These are phyloP conservation scores for Bombus pascuorum DNA, from an alignment of 1,140 invertebrate genomes.

Conservation along the genomic window DNA sequence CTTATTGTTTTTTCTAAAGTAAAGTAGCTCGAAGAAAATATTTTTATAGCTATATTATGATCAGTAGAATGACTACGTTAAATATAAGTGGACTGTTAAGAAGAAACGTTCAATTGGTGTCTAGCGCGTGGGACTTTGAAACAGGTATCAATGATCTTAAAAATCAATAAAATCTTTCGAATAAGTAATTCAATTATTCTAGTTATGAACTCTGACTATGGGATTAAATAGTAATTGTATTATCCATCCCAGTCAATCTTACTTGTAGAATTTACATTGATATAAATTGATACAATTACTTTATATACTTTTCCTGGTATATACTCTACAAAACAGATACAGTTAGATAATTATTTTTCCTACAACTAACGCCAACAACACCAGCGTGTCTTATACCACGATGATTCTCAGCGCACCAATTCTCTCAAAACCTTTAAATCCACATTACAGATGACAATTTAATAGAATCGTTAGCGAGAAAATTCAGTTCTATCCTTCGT, in stretches of 20 bases:
- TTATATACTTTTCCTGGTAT: no score
- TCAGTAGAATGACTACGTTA: no score
- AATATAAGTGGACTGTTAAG: neutral
- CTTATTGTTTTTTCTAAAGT: slow-evolving; percentile 5
- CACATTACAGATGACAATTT: neutral
- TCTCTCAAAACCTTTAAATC: neutral
- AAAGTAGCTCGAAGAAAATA: neutral
- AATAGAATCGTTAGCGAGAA: neutral
- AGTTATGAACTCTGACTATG: no score
- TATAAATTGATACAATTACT: neutral
- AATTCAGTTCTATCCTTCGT: neutral
- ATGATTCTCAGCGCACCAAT: no score
- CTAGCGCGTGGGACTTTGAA: neutral
- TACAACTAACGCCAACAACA: no score
- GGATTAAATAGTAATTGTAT: neutral
- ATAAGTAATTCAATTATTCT: neutral
- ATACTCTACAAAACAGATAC: neutral
- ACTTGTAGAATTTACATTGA: neutral
- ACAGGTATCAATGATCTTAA: neutral
- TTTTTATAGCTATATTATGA: neutral
- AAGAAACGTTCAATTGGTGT: neutral
- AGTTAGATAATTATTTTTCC: no score
- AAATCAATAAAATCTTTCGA: neutral
- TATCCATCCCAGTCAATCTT: neutral
- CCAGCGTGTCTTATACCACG: no score